phyloP scores from a whole-genome alignment of 2,113 vertebrate genomes.

The Diphyllodes magnificus region DNA sequence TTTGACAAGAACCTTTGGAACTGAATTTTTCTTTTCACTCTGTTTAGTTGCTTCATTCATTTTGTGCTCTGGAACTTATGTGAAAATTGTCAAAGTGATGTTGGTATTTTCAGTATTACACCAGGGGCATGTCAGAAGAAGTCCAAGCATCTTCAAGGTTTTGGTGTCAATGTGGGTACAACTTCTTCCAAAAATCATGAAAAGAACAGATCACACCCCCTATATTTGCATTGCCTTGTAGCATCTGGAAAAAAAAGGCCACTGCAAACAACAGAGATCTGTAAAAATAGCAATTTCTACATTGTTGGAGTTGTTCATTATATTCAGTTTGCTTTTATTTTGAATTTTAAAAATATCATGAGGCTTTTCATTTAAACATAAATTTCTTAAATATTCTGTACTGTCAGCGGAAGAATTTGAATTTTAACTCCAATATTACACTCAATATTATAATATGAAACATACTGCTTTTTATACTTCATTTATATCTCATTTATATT shows the following conservation, averaged over 20 bases:
- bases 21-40: neutral
- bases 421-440: neutral
- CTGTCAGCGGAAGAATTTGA: neutral
- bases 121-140: neutral
- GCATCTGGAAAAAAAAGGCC: neutral
- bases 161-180: neutral
- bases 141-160: neutral
- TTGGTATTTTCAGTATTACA: neutral
- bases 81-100: neutral
- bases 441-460: neutral
- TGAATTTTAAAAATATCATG: neutral
- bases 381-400: neutral
- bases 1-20: neutral
- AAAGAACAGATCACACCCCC: neutral
- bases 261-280: neutral
- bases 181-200: neutral
- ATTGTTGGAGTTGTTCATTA: neutral
- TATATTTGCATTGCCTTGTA: neutral
- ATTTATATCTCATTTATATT: constrained; percentile 20
- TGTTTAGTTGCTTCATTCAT: neutral
- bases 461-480: neutral
- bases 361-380: neutral
- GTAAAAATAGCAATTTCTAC: neutral
- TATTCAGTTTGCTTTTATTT: neutral
- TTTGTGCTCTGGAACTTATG: neutral